These are phyloP conservation scores for Myiozetetes cayanensis DNA, from an alignment of 2,113 vertebrate genomes.

Conservation along the genomic window DNA sequence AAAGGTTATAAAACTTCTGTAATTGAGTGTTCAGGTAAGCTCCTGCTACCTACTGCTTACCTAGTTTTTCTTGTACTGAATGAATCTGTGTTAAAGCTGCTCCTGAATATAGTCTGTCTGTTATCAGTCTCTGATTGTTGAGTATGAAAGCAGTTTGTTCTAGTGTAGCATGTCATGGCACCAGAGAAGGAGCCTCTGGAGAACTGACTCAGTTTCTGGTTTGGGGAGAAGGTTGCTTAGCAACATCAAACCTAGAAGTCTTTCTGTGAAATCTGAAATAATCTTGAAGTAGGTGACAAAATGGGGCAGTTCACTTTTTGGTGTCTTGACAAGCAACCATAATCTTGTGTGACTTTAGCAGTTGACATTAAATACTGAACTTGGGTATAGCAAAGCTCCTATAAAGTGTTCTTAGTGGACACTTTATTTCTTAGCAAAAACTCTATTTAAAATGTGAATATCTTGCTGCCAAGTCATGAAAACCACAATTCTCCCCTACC, in stretches of 20 bases:
- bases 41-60: background rate
- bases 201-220: background rate
- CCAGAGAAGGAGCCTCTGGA: background rate
- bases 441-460: background rate
- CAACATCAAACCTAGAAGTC: background rate
- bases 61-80: background rate
- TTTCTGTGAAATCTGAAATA: background rate
- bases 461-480: background rate
- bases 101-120: background rate
- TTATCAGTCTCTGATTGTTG: background rate
- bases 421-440: background rate
- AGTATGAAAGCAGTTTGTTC: background rate
- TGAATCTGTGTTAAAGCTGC: background rate
- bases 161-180: background rate
- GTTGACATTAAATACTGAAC: background rate
- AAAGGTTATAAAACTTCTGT: background rate
- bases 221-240: background rate
- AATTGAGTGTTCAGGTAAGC: constrained; percentile 33
- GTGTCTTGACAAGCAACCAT: background rate
- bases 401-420: background rate
- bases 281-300: background rate
- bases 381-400: background rate
- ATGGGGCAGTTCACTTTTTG: background rate
- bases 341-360: background rate
- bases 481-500: background rate